Evolutionary conservation across 1,140 invertebrate genomes (phyloP).

Genomic region (Lasioglossum baleicum): DNA sequence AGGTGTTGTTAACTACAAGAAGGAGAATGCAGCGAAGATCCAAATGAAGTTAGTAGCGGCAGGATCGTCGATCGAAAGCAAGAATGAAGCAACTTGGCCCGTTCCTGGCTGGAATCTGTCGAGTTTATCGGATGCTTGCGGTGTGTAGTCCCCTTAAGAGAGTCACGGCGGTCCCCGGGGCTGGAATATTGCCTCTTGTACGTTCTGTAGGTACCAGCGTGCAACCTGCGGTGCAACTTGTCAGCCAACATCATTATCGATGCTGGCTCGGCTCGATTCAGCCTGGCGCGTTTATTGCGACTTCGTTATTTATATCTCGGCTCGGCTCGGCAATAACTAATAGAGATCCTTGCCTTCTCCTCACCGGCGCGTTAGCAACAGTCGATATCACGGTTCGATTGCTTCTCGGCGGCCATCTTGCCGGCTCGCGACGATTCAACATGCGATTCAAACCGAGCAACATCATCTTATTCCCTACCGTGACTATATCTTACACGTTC

Average conservation of each 20-base stretch:
- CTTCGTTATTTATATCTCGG: conserved; percentile 62
- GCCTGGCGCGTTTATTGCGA: conserved; percentile 50
- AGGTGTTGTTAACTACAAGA: no score
- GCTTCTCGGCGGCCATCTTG: conserved; percentile 21
- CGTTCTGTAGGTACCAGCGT: conserved; percentile 51
- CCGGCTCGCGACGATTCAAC: background rate
- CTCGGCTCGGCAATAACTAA: conserved; percentile 51
- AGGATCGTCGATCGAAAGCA: no score
- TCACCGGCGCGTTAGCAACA: background rate
- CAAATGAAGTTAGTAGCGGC: no score
- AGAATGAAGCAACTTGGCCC: no score
- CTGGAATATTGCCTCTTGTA: conserved; percentile 42
- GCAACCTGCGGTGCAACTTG: conserved; percentile 70
- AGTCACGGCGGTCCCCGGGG: conserved; percentile 13
- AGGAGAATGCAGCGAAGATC: no score
- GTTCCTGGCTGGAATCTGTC: no score
- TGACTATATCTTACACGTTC: no score
- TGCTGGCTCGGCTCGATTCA: conserved; percentile 49
- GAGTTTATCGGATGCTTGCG: background rate
- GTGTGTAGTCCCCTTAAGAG: conserved; percentile 28
- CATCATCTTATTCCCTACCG: no score
- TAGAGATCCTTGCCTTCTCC: conserved; percentile 46
- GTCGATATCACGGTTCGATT: conserved; percentile 24
- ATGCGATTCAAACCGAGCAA: no score
- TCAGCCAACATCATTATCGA: conserved; percentile 72